Conservation (phyloP, 1,140 invertebrate species). For the Octopus sinensis region DNA sequence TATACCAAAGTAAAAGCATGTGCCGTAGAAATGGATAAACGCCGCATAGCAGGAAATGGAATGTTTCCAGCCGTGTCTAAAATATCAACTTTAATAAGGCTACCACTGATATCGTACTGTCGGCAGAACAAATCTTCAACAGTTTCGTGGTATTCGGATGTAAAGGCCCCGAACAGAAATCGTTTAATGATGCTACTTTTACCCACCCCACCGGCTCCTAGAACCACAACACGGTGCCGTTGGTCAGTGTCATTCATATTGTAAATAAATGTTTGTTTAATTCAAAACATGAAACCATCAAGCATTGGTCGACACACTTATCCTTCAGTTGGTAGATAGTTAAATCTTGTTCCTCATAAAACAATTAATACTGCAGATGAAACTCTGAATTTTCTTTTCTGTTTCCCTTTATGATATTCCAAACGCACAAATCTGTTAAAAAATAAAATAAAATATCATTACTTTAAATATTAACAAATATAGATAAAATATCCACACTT, state of each 20-base stretch:
- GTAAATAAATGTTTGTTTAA: neutral
- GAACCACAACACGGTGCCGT: conserved; percentile 76
- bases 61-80: conserved; percentile 75
- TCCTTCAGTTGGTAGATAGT: conserved; percentile 14
- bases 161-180: conserved; percentile 81
- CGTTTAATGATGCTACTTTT: conserved; percentile 84
- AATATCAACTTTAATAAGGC: conserved; percentile 69
- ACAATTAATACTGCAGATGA: neutral
- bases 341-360: neutral
- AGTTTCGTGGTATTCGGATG: conserved; percentile 80
- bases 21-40: conserved; percentile 82
- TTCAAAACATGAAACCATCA: neutral
- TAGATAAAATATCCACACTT: too few relatives aligned
- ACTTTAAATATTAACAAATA: too few relatives aligned
- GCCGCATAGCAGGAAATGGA: conserved; percentile 51
- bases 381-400: neutral
- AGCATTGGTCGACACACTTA: conserved; percentile 1
- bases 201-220: conserved; percentile 79
- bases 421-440: neutral
- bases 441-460: neutral
- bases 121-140: conserved; percentile 86
- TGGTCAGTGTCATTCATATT: conserved; percentile 60
- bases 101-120: conserved; percentile 71
- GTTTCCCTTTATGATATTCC: neutral
- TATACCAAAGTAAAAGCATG: conserved; percentile 88